phyloP scores from a whole-genome alignment of 2,888 invertebrate species.

The Steromphala cineraria region DNA sequence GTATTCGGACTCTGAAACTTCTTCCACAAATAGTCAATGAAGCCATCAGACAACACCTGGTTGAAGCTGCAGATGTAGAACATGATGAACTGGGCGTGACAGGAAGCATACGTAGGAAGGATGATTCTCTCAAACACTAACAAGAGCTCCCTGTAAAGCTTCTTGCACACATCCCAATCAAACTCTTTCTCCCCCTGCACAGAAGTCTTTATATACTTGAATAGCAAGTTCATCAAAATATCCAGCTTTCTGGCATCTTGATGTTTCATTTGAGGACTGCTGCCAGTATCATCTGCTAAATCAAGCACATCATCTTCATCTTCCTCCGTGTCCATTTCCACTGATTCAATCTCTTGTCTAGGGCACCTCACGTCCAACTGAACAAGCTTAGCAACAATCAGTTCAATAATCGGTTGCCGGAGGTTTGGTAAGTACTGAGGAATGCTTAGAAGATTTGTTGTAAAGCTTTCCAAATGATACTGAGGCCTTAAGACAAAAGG shows the following conservation, averaged over 20 bases:
- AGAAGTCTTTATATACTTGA: constrained; percentile 80
- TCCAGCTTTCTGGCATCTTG: constrained; percentile 84
- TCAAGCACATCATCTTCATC: neutral
- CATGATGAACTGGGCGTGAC: constrained; percentile 86
- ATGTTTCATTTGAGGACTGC: constrained; percentile 76
- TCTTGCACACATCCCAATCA: constrained; percentile 80
- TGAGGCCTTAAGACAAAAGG: constrained; percentile 86
- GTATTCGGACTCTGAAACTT: constrained; percentile 83
- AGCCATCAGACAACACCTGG: constrained; percentile 79
- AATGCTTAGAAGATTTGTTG: constrained; percentile 87
- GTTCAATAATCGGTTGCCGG: constrained; percentile 82
- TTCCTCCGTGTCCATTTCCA: constrained; percentile 50
- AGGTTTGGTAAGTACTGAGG: constrained; percentile 85
- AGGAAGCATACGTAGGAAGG: constrained; percentile 88
- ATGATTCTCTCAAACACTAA: constrained; percentile 87
- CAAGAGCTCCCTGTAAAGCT: constrained; percentile 81
- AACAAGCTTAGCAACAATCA: constrained; percentile 85
- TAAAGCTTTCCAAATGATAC: constrained; percentile 84
- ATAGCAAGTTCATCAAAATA: constrained; percentile 84
- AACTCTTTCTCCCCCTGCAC: constrained; percentile 73
- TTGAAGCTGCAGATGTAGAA: constrained; percentile 85
- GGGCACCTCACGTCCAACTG: constrained; percentile 79
- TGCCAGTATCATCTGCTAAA: neutral
- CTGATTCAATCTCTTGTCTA: constrained; percentile 78
- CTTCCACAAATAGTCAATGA: constrained; percentile 84